Conservation (phyloP, 2,797 vertebrate species). For the Anisognathus igniventris region DNA sequence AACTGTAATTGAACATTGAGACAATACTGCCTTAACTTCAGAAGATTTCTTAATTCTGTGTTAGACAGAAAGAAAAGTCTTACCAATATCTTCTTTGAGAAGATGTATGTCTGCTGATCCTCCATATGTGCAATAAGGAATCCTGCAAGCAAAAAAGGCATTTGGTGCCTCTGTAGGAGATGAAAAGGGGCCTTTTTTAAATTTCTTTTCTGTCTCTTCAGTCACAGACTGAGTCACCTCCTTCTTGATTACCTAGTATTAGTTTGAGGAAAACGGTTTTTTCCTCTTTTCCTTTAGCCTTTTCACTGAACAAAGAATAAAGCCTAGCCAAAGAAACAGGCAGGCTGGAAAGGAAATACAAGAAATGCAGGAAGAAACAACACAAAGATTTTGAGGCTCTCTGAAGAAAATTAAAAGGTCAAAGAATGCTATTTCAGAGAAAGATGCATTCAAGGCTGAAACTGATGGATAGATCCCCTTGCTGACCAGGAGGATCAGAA, state of each 20-base stretch:
- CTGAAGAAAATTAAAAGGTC: background rate
- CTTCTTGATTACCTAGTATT: background rate
- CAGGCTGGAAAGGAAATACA: background rate
- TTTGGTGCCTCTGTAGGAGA: conserved; percentile 58
- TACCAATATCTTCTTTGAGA: conserved; percentile 59
- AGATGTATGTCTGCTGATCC: conserved; percentile 54
- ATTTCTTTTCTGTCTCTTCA: background rate
- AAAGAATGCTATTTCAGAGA: background rate
- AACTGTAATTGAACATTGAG: background rate
- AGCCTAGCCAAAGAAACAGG: background rate
- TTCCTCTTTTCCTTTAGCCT: background rate
- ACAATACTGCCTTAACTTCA: background rate
- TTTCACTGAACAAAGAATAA: background rate
- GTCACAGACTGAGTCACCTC: background rate
- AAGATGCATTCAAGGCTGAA: background rate
- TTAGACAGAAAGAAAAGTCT: conserved; percentile 54
- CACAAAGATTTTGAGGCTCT: background rate
- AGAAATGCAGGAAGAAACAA: background rate
- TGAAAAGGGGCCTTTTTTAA: background rate
- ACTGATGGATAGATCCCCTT: background rate
- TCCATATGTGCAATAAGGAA: conserved; percentile 41
- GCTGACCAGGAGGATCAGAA: background rate
- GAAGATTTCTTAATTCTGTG: background rate
- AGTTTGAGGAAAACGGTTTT: background rate
- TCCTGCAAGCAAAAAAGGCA: conserved; percentile 64